A percentile compares a stretch with the other conserved stretches of the same genome.
Conservation (phyloP, 2,888 invertebrate species). For the Cetonia aurata region DNA sequence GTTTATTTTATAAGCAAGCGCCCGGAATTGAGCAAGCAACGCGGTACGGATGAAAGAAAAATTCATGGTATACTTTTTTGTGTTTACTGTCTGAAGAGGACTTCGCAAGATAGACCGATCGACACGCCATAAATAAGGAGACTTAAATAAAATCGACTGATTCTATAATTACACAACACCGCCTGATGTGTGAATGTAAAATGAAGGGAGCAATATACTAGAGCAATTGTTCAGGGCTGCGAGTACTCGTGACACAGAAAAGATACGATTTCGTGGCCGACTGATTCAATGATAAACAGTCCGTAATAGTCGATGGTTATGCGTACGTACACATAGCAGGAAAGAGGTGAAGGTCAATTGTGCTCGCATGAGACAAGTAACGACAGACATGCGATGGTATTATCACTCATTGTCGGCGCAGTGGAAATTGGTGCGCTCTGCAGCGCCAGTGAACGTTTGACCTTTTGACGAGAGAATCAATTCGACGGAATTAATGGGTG, state of each 20-base stretch:
- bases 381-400: slow-evolving; percentile 17
- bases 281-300: slow-evolving; percentile 18
- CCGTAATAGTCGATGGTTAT: slow-evolving; percentile 22
- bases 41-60: slow-evolving; percentile 20
- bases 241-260: slow-evolving; percentile 7
- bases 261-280: slow-evolving; percentile 21
- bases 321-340: neutral
- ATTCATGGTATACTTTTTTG: slow-evolving; percentile 3
- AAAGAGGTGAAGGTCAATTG: slow-evolving; percentile 39
- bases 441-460: slow-evolving; percentile 5
- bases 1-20: slow-evolving; percentile 15
- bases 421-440: neutral
- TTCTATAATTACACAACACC: too few species aligned
- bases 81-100: neutral
- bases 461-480: slow-evolving; percentile 4
- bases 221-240: slow-evolving; percentile 25
- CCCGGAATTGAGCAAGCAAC: slow-evolving; percentile 23
- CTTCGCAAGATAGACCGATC: neutral
- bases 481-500: neutral
- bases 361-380: slow-evolving; percentile 24
- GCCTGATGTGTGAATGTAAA: neutral
- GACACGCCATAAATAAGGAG: slow-evolving; percentile 9
- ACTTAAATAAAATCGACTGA: neutral
- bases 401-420: neutral
- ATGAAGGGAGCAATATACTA: neutral